A percentile compares a stretch with the other conserved stretches of the same genome.
phyloP scores from a whole-genome alignment of 2,888 invertebrate genomes.

The Epiblema foenella region DNA sequence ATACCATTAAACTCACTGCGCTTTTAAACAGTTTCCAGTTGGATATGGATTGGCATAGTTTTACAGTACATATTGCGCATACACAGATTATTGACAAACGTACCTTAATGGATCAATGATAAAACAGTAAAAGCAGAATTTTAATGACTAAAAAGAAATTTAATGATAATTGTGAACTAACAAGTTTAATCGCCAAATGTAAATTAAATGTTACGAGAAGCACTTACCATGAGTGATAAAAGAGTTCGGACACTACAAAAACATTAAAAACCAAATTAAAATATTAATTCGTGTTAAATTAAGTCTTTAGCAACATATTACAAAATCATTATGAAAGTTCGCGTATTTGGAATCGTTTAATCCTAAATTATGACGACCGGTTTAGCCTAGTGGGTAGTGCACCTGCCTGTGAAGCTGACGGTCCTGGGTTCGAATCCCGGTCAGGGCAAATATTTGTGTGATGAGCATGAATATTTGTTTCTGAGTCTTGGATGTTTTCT shows the following conservation, averaged over 20 bases:
- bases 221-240: constrained; percentile 21
- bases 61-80: neutral
- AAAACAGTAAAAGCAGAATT: neutral
- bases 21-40: neutral
- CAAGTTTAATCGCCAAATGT: constrained; percentile 1
- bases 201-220: constrained; percentile 19
- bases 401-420: too few species aligned
- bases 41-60: neutral
- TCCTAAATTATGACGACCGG: too few species aligned
- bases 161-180: constrained; percentile 16
- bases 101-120: neutral
- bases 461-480: too few species aligned
- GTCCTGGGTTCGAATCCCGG: too few species aligned
- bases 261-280: constrained; percentile 10
- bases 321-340: constrained; percentile 25
- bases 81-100: neutral
- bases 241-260: constrained; percentile 8
- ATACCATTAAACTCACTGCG: too few species aligned
- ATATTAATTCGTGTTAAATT: constrained; percentile 23
- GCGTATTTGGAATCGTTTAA: constrained; percentile 12
- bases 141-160: constrained; percentile 2
- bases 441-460: too few species aligned
- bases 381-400: too few species aligned
- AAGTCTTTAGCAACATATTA: constrained; percentile 16
- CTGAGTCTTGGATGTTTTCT: too few species aligned